Base-by-base conservation (phyloP, 2,888 invertebrate species). In the Barypeithes pellucidus region DNA sequence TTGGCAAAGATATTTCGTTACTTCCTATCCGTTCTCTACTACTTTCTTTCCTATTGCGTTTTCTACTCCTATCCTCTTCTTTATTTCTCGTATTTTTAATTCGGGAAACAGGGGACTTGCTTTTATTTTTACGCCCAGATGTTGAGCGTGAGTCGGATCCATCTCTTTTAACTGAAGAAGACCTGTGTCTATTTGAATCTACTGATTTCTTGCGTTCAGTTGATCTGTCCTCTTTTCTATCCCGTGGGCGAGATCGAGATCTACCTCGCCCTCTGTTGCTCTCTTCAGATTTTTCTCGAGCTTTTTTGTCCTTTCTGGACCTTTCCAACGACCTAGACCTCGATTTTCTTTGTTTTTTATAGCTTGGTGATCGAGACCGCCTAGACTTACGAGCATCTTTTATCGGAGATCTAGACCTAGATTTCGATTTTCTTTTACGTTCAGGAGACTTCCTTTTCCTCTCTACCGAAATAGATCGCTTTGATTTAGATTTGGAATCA, bases 131-230 rank as follows among this genome's bases (percentile, higher is more conserved):
- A n/a, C 68, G 43, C 24, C 47, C 59, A 14, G 81, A 77, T 73
- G 80, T 77, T 72, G 84, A 82, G 33, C 78, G 69, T 73, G 73
- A 79, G 78, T 61, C 75, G n/a, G 78, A 76, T 61, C 67, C 62
- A n/a, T 36, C 63, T 36, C 33, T 41, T 22, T 63, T 50, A 9
- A 41, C 16, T 41, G 70, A 63, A 54, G 22, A 14, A 14, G 63
- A 63, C 16, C 66, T 65, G 9, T 22, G 43, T 20, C 62, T 36
- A 47, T n/a, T 68, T 12, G 24, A 20, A 12, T 62, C 50, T 14
- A 33, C 36, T 1, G 66, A 39, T 41, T 36, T 29, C 29, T 36
- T 60, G 9, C 33, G 66, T n/a, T 62, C 67, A 20, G 8, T 29
- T 2, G 65, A 67, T 11, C 63, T 54, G 36, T 11, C 14, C 20